Conservation (phyloP, 2,797 vertebrate genomes). For the Pseudomugil gertrudae region DNA sequence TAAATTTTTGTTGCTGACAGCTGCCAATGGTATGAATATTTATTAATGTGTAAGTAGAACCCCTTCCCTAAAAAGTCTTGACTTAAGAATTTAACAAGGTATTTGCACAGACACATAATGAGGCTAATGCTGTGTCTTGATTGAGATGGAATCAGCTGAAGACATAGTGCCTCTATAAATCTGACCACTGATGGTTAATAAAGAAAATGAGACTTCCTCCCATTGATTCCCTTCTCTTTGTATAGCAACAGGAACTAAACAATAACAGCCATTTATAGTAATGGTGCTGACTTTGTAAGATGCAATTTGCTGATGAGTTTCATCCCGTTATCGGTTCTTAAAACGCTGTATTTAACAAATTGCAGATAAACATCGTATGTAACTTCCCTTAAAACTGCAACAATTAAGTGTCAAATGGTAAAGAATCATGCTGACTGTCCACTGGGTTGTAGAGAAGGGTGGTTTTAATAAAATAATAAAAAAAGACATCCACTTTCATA, state of each 20-base stretch:
- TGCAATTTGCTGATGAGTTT: slow-evolving; percentile 42
- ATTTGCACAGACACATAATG: slow-evolving; percentile 56
- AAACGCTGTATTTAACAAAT: slow-evolving; percentile 26
- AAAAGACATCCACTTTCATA: neutral
- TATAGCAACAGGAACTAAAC: slow-evolving; percentile 39
- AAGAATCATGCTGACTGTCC: slow-evolving; percentile 30
- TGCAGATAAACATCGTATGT: slow-evolving; percentile 8
- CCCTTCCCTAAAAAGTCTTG: slow-evolving; percentile 30
- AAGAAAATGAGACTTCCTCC: slow-evolving; percentile 48
- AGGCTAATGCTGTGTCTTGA: slow-evolving; percentile 37
- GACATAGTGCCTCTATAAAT: slow-evolving; percentile 53
- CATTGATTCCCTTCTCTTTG: slow-evolving; percentile 57
- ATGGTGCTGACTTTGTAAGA: slow-evolving; percentile 25
- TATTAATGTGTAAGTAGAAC: slow-evolving; percentile 35
- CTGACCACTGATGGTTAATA: slow-evolving; percentile 47
- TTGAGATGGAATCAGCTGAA: slow-evolving; percentile 23
- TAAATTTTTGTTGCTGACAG: slow-evolving; percentile 29
- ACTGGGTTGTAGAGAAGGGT: too few relatives aligned
- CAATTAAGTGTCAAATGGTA: slow-evolving; percentile 28
- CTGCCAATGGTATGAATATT: slow-evolving; percentile 29
- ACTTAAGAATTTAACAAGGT: slow-evolving; percentile 43
- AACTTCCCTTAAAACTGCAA: slow-evolving; percentile 27
- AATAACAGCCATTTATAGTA: slow-evolving; percentile 35
- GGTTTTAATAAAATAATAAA: neutral
- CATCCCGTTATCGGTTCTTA: slow-evolving; percentile 19